Evolutionary conservation across 2,797 vertebrate genomes (phyloP), one percentile per base, ranked within the genome.

Genomic region (Acomys russatus): DNA sequence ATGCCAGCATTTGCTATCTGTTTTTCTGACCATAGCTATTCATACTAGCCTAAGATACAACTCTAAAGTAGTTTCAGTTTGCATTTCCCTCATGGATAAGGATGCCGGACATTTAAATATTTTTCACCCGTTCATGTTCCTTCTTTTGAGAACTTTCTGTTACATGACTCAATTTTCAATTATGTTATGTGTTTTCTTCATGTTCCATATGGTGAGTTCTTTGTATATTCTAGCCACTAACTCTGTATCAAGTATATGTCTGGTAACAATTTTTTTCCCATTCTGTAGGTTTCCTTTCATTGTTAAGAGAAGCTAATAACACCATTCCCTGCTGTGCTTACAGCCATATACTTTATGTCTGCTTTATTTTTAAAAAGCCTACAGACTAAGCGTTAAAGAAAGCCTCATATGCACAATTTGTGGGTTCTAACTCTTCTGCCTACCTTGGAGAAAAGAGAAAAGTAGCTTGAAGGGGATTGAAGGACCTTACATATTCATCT

Each of bases 401-500:
- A 91, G 59, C 35, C 51, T 79, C 68, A 28, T 18, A 15, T 63
- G 28, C 76, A 73, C 66, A 11, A 89, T 56, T n/a, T n/a, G 4
- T 30, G 9, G 70, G 2, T 59, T 25, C 82, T 74, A 8, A 66
- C 86, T 56, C 66, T 0, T 18, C 33, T 82, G 8, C 84, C 73
- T 96, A 49, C 25, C 23, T 94, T 89, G 25, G 12, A 90, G 51
- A 83, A 94, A 96, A 90, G 6, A 22, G 23, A 25, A 91, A 85
- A 88, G 25, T 56, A 33, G 30, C 66, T 87, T 88, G 66, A 87
- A 82, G 63, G 23, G 17, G 23, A 76, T 59, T 71, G 22, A 71
- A 80, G 17, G 6, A 61, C 10, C 14, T 82, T 28, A 79, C 0
- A 1, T 4, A 28, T 80, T 84, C 61, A 79, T 28, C 28, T 79